These are phyloP conservation scores for Nycticebus coucang DNA, from an alignment of 2,113 vertebrate genomes.

Conservation along the genomic window DNA sequence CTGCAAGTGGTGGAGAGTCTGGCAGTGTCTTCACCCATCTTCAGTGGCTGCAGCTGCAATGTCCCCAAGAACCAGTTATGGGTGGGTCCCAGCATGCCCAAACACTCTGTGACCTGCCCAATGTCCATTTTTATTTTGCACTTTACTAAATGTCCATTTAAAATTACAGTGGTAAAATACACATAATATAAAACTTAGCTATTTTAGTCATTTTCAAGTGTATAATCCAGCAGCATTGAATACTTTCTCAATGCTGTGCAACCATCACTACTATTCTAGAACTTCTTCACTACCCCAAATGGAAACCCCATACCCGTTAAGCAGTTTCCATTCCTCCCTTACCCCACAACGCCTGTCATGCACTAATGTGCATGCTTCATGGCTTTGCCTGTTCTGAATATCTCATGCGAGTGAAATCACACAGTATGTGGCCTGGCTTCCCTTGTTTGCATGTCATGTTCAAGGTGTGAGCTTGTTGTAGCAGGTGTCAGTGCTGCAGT, in stretches of 20 bases:
- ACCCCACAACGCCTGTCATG: not conserved
- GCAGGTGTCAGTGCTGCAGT: not conserved
- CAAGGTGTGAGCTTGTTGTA: not conserved
- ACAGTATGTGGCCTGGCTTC: not conserved
- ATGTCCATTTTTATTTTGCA: not conserved
- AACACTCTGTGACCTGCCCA: not conserved
- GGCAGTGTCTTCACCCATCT: not conserved
- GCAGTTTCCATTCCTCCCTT: too few species aligned
- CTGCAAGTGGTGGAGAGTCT: too few species aligned
- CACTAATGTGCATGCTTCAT: not conserved
- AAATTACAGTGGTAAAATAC: not conserved
- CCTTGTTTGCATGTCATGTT: not conserved
- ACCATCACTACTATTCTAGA: not conserved
- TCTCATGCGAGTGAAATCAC: accelerated
- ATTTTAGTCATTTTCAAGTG: not conserved
- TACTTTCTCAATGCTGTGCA: not conserved
- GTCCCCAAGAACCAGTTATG: accelerated
- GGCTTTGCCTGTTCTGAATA: not conserved
- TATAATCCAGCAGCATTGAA: not conserved
- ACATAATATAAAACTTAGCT: not conserved
- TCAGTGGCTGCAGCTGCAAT: accelerated
- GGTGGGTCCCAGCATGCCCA: not conserved
- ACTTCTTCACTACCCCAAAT: not conserved
- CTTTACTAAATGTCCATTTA: not conserved
- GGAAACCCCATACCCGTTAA: not conserved